Percentiles rank a stretch among this genome's conserved stretches.
Evolutionary conservation across 2,888 invertebrate species (phyloP).

Genomic region (Perdita meconis): DNA sequence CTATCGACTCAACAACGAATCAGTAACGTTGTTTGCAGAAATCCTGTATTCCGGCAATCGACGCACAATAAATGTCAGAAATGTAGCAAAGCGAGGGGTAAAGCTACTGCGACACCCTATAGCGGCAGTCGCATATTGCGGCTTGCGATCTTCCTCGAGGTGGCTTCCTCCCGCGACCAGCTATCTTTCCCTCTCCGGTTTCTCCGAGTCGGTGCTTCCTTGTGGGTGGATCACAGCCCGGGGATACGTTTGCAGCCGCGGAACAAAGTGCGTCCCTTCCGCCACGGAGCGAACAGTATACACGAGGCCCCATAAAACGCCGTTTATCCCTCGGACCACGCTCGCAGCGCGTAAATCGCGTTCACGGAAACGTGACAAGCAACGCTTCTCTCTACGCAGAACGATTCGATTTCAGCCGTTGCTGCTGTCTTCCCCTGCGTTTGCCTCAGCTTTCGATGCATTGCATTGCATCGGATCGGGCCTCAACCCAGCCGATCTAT

Average conservation of each 20-base stretch:
- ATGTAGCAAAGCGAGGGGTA: neutral
- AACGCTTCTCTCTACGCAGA: neutral
- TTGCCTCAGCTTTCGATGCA: neutral
- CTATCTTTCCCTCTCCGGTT: slow-evolving; percentile 39
- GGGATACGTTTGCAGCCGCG: slow-evolving; percentile 67
- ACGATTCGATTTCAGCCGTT: slow-evolving; percentile 2
- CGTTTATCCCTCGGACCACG: slow-evolving; percentile 62
- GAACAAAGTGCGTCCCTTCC: slow-evolving; percentile 74
- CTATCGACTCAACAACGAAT: no score
- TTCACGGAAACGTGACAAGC: slow-evolving; percentile 52
- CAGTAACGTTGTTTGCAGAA: no score
- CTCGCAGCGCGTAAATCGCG: slow-evolving; percentile 51
- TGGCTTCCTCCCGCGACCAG: slow-evolving; percentile 39
- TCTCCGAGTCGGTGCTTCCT: slow-evolving; percentile 76
- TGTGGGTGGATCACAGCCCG: slow-evolving; percentile 82
- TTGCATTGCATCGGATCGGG: neutral
- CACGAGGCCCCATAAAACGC: slow-evolving; percentile 59
- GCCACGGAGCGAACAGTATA: slow-evolving; percentile 64
- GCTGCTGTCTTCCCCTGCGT: neutral
- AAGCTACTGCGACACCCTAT: slow-evolving; percentile 39
- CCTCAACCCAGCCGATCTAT: neutral
- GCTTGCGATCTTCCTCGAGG: slow-evolving; percentile 39
- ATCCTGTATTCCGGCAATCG: no score
- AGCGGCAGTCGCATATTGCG: slow-evolving; percentile 13
- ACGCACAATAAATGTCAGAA: no score